Conservation (phyloP, 2,888 invertebrate genomes). For the Clanis bilineata region DNA sequence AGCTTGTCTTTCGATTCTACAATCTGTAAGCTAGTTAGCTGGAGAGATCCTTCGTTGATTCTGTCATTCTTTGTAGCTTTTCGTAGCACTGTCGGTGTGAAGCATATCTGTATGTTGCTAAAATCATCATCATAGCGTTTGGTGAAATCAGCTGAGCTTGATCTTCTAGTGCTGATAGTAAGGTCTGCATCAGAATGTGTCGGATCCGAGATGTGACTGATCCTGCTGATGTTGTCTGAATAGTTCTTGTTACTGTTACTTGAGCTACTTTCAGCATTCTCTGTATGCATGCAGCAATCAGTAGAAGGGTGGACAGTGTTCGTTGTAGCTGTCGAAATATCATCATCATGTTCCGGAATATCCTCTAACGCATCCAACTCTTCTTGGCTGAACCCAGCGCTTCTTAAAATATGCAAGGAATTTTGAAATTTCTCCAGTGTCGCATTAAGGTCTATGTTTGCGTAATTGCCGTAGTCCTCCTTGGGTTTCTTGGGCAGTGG, state of each 20-base stretch:
- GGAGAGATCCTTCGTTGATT: conserved; percentile 58
- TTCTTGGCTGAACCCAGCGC: conserved; percentile 82
- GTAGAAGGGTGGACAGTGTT: conserved; percentile 62
- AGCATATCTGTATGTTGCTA: conserved; percentile 60
- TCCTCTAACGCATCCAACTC: conserved; percentile 77
- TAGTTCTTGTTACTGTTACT: conserved; percentile 70
- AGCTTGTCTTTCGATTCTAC: conserved; percentile 52
- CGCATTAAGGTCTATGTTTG: conserved; percentile 89
- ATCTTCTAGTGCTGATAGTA: conserved; percentile 75
- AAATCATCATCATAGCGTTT: conserved; percentile 79
- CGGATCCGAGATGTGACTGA: conserved; percentile 79
- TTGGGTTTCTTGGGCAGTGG: conserved; percentile 56
- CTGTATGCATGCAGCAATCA: conserved; percentile 71
- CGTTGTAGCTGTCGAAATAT: conserved; percentile 66
- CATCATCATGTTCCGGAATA: conserved; percentile 72
- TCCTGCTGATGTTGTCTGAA: conserved; percentile 78
- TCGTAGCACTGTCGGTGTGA: conserved; percentile 69
- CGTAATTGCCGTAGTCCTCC: conserved; percentile 82
- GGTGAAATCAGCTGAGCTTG: conserved; percentile 85
- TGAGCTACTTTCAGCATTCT: conserved; percentile 65
- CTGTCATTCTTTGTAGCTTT: conserved; percentile 63
- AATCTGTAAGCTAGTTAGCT: conserved; percentile 42
- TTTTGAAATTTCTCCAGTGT: conserved; percentile 91
- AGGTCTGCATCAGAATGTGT: conserved; percentile 70
- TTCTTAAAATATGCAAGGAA: conserved; percentile 85